Conservation (phyloP, 2,888 invertebrate species). For the Ochlodes sylvanus region DNA sequence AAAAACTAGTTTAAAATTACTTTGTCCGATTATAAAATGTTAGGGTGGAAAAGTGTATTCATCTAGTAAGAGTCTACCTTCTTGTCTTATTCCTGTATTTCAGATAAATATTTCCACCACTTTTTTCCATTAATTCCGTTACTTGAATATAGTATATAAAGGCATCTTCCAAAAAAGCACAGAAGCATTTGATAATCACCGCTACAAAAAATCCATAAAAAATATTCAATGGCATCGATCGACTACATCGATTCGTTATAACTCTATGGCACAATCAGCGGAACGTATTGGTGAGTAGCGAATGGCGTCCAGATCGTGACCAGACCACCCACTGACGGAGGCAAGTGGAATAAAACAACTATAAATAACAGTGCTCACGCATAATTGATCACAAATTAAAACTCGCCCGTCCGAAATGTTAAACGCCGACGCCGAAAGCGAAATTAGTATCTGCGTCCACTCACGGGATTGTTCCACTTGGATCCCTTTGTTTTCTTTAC, state of each 20-base stretch:
- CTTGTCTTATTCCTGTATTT: no score
- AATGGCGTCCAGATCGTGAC: conserved; percentile 76
- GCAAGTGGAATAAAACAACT: conserved; percentile 83
- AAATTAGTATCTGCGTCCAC: conserved; percentile 67
- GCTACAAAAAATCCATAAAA: background rate
- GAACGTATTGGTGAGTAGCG: conserved; percentile 74
- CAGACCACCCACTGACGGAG: conserved; percentile 81
- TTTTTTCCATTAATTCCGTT: no score
- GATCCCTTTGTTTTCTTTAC: conserved; percentile 25
- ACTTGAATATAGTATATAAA: no score
- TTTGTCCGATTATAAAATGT: no score
- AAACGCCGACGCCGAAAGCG: conserved; percentile 77
- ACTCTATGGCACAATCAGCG: conserved; percentile 71
- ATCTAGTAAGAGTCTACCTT: no score
- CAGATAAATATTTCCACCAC: no score
- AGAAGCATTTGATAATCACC: no score
- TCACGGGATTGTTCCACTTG: conserved; percentile 38
- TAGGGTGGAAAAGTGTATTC: no score
- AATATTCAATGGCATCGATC: background rate
- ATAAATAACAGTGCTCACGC: conserved; percentile 83
- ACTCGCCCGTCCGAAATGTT: conserved; percentile 82
- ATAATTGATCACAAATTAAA: conserved; percentile 86
- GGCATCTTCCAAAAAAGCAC: no score
- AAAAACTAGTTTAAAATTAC: no score
- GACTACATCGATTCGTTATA: conserved; percentile 20